A percentile compares a stretch with the other conserved stretches of the same genome.
Conservation (phyloP, 2,797 vertebrate genomes). For the Spinus pinus region DNA sequence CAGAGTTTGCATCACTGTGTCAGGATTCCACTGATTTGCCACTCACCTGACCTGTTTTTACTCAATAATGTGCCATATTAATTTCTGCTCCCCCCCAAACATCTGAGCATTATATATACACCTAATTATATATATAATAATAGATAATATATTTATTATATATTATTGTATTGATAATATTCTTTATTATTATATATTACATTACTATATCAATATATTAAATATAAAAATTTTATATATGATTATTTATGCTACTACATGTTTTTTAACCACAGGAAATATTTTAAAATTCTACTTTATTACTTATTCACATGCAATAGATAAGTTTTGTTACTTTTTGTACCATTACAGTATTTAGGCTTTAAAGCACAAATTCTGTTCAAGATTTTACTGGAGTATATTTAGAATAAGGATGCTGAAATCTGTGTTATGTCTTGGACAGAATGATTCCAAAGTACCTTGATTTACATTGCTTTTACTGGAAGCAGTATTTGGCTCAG, state of each 20-base stretch:
- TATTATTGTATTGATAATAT: background rate
- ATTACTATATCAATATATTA: background rate
- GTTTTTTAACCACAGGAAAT: background rate
- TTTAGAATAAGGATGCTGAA: background rate
- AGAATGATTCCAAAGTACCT: background rate
- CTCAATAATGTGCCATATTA: background rate
- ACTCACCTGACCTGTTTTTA: background rate
- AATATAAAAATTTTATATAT: background rate
- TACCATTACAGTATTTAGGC: background rate
- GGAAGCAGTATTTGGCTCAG: background rate
- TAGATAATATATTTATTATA: background rate
- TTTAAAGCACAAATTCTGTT: background rate
- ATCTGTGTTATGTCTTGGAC: background rate
- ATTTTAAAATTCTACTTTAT: background rate
- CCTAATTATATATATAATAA: background rate
- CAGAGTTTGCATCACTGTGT: background rate
- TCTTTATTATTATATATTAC: background rate
- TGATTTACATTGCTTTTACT: background rate
- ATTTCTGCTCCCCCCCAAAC: background rate
- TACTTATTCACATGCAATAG: background rate
- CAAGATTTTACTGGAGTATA: background rate
- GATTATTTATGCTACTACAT: background rate
- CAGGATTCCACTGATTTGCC: background rate
- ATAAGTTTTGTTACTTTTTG: background rate
- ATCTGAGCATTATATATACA: background rate